These are phyloP conservation scores for Dasysyrphus tricinctus DNA, from an alignment of 2,888 invertebrate species.

Conservation along the genomic window DNA sequence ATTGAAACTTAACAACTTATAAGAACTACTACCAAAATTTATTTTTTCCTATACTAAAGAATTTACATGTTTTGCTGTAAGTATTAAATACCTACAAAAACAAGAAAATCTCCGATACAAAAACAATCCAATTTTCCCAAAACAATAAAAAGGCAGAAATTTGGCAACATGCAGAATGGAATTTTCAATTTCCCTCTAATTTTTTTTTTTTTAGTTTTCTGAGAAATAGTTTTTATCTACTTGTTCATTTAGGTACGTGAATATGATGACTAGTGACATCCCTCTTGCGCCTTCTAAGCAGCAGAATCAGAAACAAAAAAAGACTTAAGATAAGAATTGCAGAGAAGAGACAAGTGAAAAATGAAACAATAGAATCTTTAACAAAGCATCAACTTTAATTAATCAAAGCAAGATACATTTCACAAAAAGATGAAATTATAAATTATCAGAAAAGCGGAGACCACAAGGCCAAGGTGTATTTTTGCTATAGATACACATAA, in stretches of 20 bases:
- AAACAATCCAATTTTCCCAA: conserved; percentile 9
- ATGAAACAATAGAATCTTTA: not conserved
- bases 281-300: not conserved
- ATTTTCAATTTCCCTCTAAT: conserved; percentile 39
- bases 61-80: not conserved
- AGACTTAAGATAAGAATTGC: not conserved
- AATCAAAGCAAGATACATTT: not conserved
- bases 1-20: not conserved
- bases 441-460: not conserved
- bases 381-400: not conserved
- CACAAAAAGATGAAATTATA: conserved; percentile 1
- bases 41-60: not conserved
- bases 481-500: not conserved
- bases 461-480: conserved; percentile 2
- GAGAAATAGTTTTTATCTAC: not conserved
- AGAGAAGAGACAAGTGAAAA: not conserved
- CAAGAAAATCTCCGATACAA: conserved; percentile 3
- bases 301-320: not conserved
- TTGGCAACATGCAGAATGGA: conserved; percentile 61
- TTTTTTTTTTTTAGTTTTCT: not conserved
- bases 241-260: not conserved
- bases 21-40: not conserved
- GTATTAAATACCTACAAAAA: not conserved
- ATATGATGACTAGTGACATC: conserved; percentile 2
- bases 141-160: conserved; percentile 54